Evolutionary conservation across 2,797 vertebrate species (phyloP), one percentile per base, ranked within the genome.

Genomic region (Dryobates pubescens): DNA sequence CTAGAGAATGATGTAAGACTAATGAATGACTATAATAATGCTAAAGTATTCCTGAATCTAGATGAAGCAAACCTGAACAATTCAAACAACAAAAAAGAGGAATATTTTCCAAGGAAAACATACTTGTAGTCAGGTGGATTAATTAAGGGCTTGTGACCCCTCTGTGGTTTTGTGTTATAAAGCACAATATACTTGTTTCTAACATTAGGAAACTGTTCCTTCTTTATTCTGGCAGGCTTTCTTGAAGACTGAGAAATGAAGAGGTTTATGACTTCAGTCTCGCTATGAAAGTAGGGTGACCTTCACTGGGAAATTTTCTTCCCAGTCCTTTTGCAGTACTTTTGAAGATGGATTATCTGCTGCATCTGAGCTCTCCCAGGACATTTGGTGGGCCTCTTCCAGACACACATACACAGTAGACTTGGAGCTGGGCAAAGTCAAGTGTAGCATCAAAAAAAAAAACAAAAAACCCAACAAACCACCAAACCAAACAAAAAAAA

Each of bases 401-500:
- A 4, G 22, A 8, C 13, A 43, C 10, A 38, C 8, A 20, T 1
- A n/a, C 3, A 38, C 17, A 5, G 7, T 43, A 68, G 11, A 43
- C 20, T n/a, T 32, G 19, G 16, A 86, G 29, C 24, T 41, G 32
- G 16, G 16, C 29, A 54, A 17, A 4, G 13, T 49, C 19, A 23
- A 70, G 8, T 2, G 3, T 65, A 1, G 0, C 13, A 3, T 20
- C 23, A 8, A 18, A 8, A 29, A 47, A 45, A 45, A 47, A 20
- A 10, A n/a, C n/a, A 13, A 34, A 36, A 36, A 36, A 36, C 9
- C 36, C 36, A 36, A 36, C 36, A 36, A 38, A 38, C 38, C 10
- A 20, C 64, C 59, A 2, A 0, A 1, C n/a, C 34, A 7, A 7
- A 7, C 34, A 34, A 36, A 36, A 36, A 7, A 36, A 36, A 36